Base-by-base conservation (phyloP, 2,888 invertebrate genomes). In the Stomorhina lunata region DNA sequence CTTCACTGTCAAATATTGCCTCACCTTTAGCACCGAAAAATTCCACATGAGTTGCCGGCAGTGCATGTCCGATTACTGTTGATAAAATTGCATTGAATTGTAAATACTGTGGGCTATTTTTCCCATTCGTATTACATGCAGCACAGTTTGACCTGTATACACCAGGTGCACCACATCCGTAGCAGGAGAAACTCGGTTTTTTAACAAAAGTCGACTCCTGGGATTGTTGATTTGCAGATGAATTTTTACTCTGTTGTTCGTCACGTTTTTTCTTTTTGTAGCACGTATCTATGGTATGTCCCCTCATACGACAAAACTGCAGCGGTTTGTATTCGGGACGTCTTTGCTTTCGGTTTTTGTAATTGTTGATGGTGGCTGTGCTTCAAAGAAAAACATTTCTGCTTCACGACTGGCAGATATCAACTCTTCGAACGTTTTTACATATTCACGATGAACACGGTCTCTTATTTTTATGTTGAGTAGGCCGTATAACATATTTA, bases 401-500 rank as follows among this genome's bases (percentile, higher is more conserved):
- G 73, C 83, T 57, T 81, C 75, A 57, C 75, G 50, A 43, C 66
- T 37, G 37, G 57, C 53, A 25, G 50, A 53, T 12, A 81, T 63
- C 1, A 79, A 20, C 1, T 77, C 68, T 7, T 69, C 73, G 29
- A 73, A 80, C 4, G 76, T 63, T 12, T 17, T 40, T 5, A 72
- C n/a, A 37, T 25, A 43, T 9, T 81, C 80, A 10, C 80, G 57
- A 0, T 59, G 63, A 2, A 80, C 76, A 9, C 63, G 68, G 2
- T 80, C 76, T 34, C 76, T 45, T n/a, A 76, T 73, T 5, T 34
- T 50, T 1, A 55, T 4, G 10, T 29, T 65, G 1, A 80, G 34
- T 0, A 80, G 73, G 0, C 69, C 72, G 20, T 73, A 84, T 0
- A 80, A 10, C 57, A 84, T 73, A 15, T 61, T 80, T 0, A 84